A percentile compares a stretch with the other conserved stretches of the same genome.
These are phyloP conservation scores for Sardinella longiceps DNA, from an alignment of 2,797 vertebrate species.

Conservation along the genomic window DNA sequence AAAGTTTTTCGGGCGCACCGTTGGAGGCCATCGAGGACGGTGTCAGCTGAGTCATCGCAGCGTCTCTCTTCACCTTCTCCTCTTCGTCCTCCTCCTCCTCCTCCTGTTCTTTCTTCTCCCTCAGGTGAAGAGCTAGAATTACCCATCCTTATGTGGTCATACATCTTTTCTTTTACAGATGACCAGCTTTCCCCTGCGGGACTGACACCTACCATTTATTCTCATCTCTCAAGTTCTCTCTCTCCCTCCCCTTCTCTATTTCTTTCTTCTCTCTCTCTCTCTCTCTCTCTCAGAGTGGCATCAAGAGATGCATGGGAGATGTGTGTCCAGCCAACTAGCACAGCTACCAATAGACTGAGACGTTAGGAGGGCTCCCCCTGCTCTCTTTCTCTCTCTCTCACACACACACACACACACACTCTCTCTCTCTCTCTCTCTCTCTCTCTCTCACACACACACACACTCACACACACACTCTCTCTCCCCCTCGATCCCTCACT, in stretches of 20 bases:
- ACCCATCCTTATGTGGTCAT: slow-evolving; percentile 74
- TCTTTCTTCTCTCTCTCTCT: background rate
- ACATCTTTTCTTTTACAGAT: slow-evolving; percentile 79
- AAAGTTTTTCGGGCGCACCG: background rate
- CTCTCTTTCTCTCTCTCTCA: background rate
- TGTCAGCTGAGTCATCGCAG: slow-evolving; percentile 60
- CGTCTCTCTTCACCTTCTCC: slow-evolving; percentile 16
- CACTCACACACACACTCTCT: no score
- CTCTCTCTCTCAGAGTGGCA: background rate
- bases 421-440: slow-evolving; percentile 30
- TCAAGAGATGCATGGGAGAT: slow-evolving; percentile 54
- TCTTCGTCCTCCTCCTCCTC: background rate
- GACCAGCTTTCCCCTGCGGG: slow-evolving; percentile 74
- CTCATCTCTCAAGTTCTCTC: slow-evolving; percentile 74
- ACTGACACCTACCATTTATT: slow-evolving; percentile 83
- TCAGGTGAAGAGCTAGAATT: slow-evolving; percentile 69
- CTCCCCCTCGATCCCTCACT: background rate
- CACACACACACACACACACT: no score
- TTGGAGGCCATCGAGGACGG: slow-evolving; percentile 48
- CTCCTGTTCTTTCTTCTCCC: slow-evolving; percentile 31
- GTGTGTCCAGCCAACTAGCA: slow-evolving; percentile 63
- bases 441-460: background rate
- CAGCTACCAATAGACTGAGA: slow-evolving; percentile 70
- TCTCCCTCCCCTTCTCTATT: background rate
- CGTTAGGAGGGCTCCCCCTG: slow-evolving; percentile 67